phyloP scores from a whole-genome alignment of 1,140 invertebrate genomes.

The Condylostylus longicornis region DNA sequence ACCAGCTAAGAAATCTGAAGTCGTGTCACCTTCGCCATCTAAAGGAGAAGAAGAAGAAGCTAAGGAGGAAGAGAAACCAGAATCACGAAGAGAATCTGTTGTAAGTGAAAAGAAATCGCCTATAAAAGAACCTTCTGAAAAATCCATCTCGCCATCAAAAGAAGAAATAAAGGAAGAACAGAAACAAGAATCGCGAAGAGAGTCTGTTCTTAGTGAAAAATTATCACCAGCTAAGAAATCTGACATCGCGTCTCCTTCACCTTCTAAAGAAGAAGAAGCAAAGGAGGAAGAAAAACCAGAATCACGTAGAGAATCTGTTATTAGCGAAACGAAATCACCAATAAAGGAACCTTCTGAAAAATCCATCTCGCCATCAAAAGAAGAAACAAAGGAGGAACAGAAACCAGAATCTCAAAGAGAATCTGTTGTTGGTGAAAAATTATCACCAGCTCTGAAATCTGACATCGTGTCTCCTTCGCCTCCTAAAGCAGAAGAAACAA shows the following conservation, averaged over 20 bases:
- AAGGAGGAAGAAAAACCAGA: background rate
- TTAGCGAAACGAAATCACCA: constrained; percentile 1
- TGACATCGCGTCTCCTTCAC: background rate
- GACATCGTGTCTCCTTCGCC: too few species aligned
- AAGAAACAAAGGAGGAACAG: background rate
- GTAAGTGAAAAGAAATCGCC: constrained; percentile 4
- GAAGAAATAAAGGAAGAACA: constrained; percentile 5
- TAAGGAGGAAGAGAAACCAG: background rate
- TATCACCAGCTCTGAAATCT: too few species aligned
- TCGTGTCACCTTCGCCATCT: background rate
- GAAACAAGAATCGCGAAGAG: constrained; percentile 3
- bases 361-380: constrained; percentile 9
- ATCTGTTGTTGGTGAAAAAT: constrained; percentile 7
- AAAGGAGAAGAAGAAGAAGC: background rate
- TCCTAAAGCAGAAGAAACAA: constrained; percentile 5
- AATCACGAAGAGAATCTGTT: constrained; percentile 10
- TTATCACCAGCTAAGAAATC: background rate
- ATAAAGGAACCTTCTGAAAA: constrained; percentile 5
- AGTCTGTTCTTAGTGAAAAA: constrained; percentile 1
- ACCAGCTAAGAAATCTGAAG: background rate
- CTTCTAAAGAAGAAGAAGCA: background rate
- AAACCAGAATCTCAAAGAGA: constrained; percentile 6
- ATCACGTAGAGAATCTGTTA: background rate
- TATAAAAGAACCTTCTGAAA: constrained; percentile 4
- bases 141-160: constrained; percentile 2